These are phyloP conservation scores for Bombyx huttoni DNA, from an alignment of 2,888 invertebrate species.

Conservation along the genomic window DNA sequence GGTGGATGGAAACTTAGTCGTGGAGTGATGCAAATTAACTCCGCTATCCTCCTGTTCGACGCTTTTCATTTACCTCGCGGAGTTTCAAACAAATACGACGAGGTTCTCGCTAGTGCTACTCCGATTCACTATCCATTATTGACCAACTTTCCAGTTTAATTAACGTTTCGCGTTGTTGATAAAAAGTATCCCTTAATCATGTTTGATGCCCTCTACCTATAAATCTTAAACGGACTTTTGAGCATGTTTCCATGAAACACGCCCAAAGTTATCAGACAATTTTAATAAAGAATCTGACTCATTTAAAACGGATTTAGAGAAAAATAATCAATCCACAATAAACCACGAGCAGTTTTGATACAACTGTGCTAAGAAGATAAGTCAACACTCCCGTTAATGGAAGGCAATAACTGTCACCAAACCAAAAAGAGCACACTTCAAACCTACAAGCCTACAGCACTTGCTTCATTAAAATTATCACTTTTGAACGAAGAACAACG, in stretches of 20 bases:
- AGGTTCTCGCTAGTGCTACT: slow-evolving; percentile 18
- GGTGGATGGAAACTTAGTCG: slow-evolving; percentile 53
- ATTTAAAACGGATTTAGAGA: no score
- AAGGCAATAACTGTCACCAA: slow-evolving; percentile 27
- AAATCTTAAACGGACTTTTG: no score
- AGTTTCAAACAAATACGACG: slow-evolving; percentile 48
- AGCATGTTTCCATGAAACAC: no score
- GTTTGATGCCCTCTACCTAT: no score
- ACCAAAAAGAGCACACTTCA: slow-evolving; percentile 26
- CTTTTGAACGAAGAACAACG: slow-evolving; percentile 37
- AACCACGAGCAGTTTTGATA: slow-evolving; percentile 13
- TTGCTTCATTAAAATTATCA: slow-evolving; percentile 53
- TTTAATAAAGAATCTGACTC: no score
- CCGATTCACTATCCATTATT: slow-evolving; percentile 26
- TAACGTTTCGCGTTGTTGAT: neutral
- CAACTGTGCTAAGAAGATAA: slow-evolving; percentile 4
- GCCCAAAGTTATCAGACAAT: no score
- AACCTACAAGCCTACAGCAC: slow-evolving; percentile 5
- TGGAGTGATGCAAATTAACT: slow-evolving; percentile 63
- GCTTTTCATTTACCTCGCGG: slow-evolving; percentile 44
- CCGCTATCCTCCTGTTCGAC: slow-evolving; percentile 42
- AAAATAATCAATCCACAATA: slow-evolving; percentile 3
- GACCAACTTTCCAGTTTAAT: slow-evolving; percentile 13
- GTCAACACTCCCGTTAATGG: slow-evolving; percentile 11
- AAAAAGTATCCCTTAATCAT: no score